A percentile compares a stretch with the other conserved stretches of the same genome.
These are phyloP conservation scores for Cynodonichthys magdalenae DNA, from an alignment of 2,797 vertebrate species.

Conservation along the genomic window DNA sequence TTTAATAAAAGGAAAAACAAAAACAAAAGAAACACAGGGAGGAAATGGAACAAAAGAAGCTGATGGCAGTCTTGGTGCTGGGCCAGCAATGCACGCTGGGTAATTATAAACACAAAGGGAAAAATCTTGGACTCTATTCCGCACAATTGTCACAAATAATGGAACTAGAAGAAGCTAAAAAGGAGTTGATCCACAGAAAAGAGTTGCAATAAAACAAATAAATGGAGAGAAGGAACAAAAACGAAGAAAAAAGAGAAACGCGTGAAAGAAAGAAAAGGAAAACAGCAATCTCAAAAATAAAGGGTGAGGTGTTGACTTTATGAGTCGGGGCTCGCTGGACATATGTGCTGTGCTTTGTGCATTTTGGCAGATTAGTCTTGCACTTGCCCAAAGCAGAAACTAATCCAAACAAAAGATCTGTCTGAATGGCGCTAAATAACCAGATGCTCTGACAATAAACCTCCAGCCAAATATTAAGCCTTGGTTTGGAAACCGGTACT, in stretches of 20 bases:
- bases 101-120: constrained; percentile 84
- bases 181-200: constrained; percentile 61
- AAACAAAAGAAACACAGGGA: constrained; percentile 83
- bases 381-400: constrained; percentile 76
- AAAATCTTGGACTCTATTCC: constrained; percentile 80
- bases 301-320: constrained; percentile 69
- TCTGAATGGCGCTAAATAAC: constrained; percentile 80
- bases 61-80: constrained; percentile 82
- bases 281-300: constrained; percentile 58
- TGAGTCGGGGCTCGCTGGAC: constrained; percentile 68
- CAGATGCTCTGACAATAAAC: constrained; percentile 76
- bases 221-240: constrained; percentile 39
- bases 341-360: constrained; percentile 79
- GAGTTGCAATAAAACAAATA: constrained; percentile 67
- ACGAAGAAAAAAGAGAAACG: constrained; percentile 18
- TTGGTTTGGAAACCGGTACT: constrained; percentile 56
- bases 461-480: constrained; percentile 73
- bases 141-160: constrained; percentile 82
- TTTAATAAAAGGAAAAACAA: constrained; percentile 83
- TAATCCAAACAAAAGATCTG: constrained; percentile 79
- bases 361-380: constrained; percentile 77
- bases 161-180: constrained; percentile 64
- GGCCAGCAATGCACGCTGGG: constrained; percentile 81
- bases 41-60: constrained; percentile 84
- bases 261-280: constrained; percentile 21